Evolutionary conservation across 2,888 invertebrate genomes (phyloP).

Genomic region (Mimumesa dahlbomi): DNA sequence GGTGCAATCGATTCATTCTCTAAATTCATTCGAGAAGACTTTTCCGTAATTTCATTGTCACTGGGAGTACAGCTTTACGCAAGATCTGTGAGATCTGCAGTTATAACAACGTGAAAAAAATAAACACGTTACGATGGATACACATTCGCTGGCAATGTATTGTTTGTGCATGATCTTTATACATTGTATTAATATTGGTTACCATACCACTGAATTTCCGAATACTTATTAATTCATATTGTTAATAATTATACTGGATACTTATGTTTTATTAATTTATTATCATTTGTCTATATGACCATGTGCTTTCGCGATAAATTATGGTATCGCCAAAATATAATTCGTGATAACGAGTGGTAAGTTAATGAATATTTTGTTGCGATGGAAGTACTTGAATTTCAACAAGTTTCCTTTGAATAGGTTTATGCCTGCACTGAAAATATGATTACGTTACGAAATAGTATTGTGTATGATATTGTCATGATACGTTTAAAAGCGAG

Average conservation of each 20-base stretch:
- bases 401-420: constrained; percentile 10
- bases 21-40: constrained; percentile 41
- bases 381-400: constrained; percentile 3
- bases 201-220: constrained; percentile 22
- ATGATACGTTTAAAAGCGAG: constrained; percentile 24
- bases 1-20: constrained; percentile 30
- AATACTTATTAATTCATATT: constrained; percentile 43
- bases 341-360: constrained; percentile 10
- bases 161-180: constrained; percentile 45
- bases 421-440: neutral
- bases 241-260: constrained; percentile 44
- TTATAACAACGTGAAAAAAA: constrained; percentile 13
- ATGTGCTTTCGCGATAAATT: constrained; percentile 5
- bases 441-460: neutral
- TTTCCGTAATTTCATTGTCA: constrained; percentile 36
- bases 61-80: constrained; percentile 30
- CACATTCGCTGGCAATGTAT: constrained; percentile 56
- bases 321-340: constrained; percentile 18
- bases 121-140: constrained; percentile 14
- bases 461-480: constrained; percentile 22
- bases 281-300: constrained; percentile 20
- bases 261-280: constrained; percentile 30
- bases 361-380: constrained; percentile 34
- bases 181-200: constrained; percentile 45
- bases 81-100: constrained; percentile 44